Conservation (phyloP, 2,888 invertebrate genomes). For the Callyntrura guangdongensis region DNA sequence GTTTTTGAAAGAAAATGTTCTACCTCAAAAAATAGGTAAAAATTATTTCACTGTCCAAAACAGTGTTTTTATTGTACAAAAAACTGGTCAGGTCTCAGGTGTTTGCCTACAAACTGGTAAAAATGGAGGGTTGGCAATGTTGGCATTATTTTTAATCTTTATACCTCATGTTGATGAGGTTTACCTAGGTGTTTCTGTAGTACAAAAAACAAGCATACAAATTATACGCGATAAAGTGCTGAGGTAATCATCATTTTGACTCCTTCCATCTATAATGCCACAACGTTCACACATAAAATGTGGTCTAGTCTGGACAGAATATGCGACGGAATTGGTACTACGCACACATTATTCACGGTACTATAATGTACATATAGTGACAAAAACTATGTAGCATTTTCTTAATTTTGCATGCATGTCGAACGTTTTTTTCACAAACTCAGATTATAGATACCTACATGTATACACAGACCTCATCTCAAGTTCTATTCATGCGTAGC, state of each 20-base stretch:
- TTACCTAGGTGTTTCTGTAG: not conserved
- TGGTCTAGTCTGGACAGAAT: slow-evolving; percentile 49
- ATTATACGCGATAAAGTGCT: slow-evolving; percentile 25
- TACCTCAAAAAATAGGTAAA: not conserved
- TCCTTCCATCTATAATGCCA: no score
- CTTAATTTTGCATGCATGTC: slow-evolving; percentile 54
- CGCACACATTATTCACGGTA: slow-evolving; percentile 43
- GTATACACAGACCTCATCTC: not conserved
- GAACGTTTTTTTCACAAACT: slow-evolving; percentile 4
- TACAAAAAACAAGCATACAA: not conserved
- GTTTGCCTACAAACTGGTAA: slow-evolving; percentile 7
- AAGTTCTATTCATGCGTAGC: slow-evolving; percentile 36
- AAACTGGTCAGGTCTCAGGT: slow-evolving; percentile 62
- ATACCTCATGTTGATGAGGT: slow-evolving; percentile 32
- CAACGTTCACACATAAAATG: not conserved
- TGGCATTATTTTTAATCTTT: not conserved
- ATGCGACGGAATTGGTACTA: slow-evolving; percentile 31
- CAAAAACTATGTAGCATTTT: slow-evolving; percentile 7
- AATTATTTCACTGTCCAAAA: not conserved
- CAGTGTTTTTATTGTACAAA: slow-evolving; percentile 3
- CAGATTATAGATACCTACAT: not conserved
- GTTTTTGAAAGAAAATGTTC: not conserved
- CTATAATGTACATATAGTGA: slow-evolving; percentile 9
- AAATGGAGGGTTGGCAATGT: slow-evolving; percentile 38
- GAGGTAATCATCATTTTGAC: slow-evolving; percentile 13